Base-by-base conservation (phyloP, 1,140 invertebrate genomes). In the Drosophila seguyi region DNA sequence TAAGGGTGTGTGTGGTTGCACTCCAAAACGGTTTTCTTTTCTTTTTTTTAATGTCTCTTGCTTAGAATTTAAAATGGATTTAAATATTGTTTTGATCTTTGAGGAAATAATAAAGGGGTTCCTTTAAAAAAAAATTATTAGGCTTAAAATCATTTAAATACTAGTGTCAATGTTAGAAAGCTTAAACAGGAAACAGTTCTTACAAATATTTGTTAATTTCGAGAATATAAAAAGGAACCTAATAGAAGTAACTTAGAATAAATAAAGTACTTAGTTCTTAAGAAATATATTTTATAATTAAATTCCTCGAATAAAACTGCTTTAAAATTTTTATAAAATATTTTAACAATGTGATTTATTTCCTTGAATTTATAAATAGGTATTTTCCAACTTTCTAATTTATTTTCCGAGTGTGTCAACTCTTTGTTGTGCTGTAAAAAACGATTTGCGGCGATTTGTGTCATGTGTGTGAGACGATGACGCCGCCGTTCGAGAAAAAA, bases 381-480 rank as follows among this genome's bases (percentile, higher is more conserved):
- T 18, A n/a, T 10, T 53, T 53, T 6, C 3, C 0, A 20, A 34
- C 50, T 10, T 22, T 22, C 50, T 22, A 6, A 53, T 22, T 22
- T 38, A 50, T 66, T 53, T 69, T 20, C 7, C 16, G 27, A 53
- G 60, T 59, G 59, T 34, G n/a, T 22, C 1, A 44, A 34, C 66
- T 56, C 58, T 72, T 80, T 80, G 79, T 87, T 76, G 67, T 75
- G 63, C 68, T 68, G 84, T 84, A 90, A 90, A 90, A 90, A 90
- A 90, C 85, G 85, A 90, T 90, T 90, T 90, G 85, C 78, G 74
- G 75, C 85, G 85, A 90, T 90, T 90, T 90, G 85, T 90, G 85
- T 85, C 85, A 90, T 81, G 81, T 79, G 78, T 57, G 27, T 20
- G 67, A 62, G n/a, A 13, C 14, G 36, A 41, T 63, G 83, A 77